Evolutionary conservation across 2,888 invertebrate species (phyloP), one percentile per base, ranked within the genome.

Genomic region (Chymomyza fuscimana): DNA sequence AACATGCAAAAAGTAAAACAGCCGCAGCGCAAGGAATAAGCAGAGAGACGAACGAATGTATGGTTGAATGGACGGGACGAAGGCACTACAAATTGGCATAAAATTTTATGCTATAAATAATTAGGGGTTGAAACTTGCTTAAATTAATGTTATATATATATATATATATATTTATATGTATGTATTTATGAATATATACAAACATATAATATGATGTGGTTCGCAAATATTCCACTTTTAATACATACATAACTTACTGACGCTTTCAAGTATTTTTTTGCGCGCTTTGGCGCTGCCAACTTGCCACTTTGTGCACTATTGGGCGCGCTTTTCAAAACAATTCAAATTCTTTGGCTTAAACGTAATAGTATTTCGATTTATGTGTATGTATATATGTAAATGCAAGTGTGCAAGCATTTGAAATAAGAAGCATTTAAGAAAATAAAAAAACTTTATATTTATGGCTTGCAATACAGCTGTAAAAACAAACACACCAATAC

Each of bases 51-150:
- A 22, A 62, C 46, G 9, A 62, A 50, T 62, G 36, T 15, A 40
- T 61, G 46, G 22, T 25, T 15, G 74, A 62, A 74, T 60, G 71
- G 67, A 72, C 69, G 78, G 25, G 74, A 52, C 70, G 65, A 46
- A 25, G 67, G 50, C 63, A 68, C 29, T 46, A 12, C 29, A 62
- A 40, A 51, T 65, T 78, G 70, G 70, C 72, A 66, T 60, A 80
- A 63, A 64, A 69, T 75, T 75, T 74, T 70, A 46, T 46, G 40
- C 40, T 46, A 46, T 46, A 46, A 70, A 73, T 76, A 78, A 76
- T 68, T 73, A 75, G 71, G 80, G 79, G 79, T 71, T 78, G 79
- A 73, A 80, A 78, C 66, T 66, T 73, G 70, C 65, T 63, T 76
- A 74, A 65, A 65, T 67, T 64, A 71, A 67, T 68, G 22, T 51